Base-by-base conservation (phyloP, 2,888 invertebrate species). In the Tetragnatha montana region DNA sequence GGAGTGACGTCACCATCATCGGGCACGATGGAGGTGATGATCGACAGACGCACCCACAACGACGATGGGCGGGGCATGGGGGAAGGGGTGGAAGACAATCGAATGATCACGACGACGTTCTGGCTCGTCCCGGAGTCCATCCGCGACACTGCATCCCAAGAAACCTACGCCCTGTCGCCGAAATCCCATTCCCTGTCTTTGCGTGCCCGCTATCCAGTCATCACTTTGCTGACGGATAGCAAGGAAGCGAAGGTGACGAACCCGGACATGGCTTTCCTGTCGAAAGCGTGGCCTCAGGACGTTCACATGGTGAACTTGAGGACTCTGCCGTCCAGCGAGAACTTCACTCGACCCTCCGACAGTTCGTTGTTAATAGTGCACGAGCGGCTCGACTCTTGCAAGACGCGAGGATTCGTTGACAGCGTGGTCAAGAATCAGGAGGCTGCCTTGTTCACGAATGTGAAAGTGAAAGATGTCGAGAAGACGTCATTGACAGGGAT, bases 51-150 rank as follows among this genome's bases (percentile, higher is more conserved):
- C 75, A 97, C 98, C 0, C 95, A 97, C 8, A 98, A 98, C 93
- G 99, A 99, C 93, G 99, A 99, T 93, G 97, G 97, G 85, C 95
- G 99, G 90, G 99, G 99, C 12, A 96, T 99, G 95, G 97, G 97
- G 6, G 98, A 99, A 93, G 98, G 98, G 21, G 96, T 99, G 0
- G 96, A 97, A 0, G 99, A 99, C 93, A 99, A 98, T 93, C 95
- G 96, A 90, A 82, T 91, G 47, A 94, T 94, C 0, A 92, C 93
- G 0, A 93, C 94, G 78, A 92, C 96, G 92, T 98, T 98, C 93
- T 97, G 97, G 96, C 93, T 99, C 8, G 93, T 98, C 2, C 93
- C 98, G 0, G 99, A 99, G 93, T 73, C 82, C 19, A 95, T 95
- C 17, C 14, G 21, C 71, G 10, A 49, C 12, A 92, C 92, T 8